These are phyloP conservation scores for Mergus octosetaceus DNA, from an alignment of 2,797 vertebrate species.

Conservation along the genomic window DNA sequence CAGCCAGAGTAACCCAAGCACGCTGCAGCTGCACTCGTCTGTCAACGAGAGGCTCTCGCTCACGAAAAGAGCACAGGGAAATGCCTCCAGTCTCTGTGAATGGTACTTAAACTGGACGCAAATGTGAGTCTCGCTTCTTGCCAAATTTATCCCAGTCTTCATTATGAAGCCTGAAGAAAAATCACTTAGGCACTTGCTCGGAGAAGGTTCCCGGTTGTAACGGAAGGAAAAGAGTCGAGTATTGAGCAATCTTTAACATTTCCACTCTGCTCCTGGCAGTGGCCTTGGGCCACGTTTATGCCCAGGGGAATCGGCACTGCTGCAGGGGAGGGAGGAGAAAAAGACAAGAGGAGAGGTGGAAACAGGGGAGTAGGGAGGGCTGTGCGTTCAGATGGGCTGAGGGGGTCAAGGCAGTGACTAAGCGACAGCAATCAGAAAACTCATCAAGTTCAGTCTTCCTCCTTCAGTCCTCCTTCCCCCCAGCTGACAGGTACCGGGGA, in stretches of 20 bases:
- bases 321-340: background rate
- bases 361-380: background rate
- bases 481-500: conserved; percentile 2
- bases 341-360: background rate
- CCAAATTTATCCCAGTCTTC: conserved; percentile 43
- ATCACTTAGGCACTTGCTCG: background rate
- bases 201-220: background rate
- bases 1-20: background rate
- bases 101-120: conserved; percentile 33
- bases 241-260: background rate
- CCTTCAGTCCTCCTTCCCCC: background rate
- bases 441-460: conserved; percentile 1
- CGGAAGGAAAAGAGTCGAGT: background rate
- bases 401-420: background rate
- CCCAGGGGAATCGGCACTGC: background rate
- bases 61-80: conserved; percentile 19
- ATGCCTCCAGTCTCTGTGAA: conserved; percentile 26
- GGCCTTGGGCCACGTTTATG: background rate
- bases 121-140: conserved; percentile 22
- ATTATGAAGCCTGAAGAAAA: conserved; percentile 24
- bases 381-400: background rate
- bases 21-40: conserved; percentile 10
- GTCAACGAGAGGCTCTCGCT: background rate
- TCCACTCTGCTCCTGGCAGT: conserved; percentile 7
- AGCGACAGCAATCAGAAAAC: conserved; percentile 9